These are phyloP conservation scores for Bubo blakistoni DNA, from an alignment of 2,113 vertebrate genomes.

Conservation along the genomic window DNA sequence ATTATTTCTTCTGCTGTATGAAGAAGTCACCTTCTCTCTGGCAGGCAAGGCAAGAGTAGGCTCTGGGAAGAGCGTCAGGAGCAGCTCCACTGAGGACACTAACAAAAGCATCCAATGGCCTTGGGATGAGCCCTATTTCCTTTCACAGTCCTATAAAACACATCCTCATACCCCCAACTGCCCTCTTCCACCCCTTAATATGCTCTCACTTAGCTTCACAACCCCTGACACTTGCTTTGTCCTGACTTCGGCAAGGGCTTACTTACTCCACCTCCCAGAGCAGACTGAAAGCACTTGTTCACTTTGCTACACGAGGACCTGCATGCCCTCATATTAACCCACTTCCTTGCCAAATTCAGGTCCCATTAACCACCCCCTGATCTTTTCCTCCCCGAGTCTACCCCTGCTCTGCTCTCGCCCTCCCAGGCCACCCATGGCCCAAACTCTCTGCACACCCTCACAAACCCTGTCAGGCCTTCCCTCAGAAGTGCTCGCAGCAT, in stretches of 20 bases:
- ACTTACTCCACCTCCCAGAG: neutral
- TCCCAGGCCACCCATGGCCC: neutral
- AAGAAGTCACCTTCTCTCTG: neutral
- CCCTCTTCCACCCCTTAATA: neutral
- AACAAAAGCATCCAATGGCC: neutral
- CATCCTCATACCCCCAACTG: too few relatives aligned
- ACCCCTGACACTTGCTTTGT: neutral
- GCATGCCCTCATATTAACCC: rapidly evolving
- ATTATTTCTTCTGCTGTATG: neutral
- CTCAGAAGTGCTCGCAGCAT: rapidly evolving
- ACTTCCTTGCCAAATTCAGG: neutral
- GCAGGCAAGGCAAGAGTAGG: neutral
- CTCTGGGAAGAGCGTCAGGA: neutral
- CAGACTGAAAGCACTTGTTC: neutral
- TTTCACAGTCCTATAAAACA: neutral
- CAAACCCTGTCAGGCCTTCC: neutral
- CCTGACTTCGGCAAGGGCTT: neutral
- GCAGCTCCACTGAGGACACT: neutral
- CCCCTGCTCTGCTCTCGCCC: too few relatives aligned
- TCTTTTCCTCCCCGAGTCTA: neutral
- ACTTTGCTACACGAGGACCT: neutral
- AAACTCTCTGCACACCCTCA: neutral
- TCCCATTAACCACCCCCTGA: rapidly evolving
- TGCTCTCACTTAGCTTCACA: neutral
- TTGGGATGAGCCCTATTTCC: neutral